These are phyloP conservation scores for Chironomus striatipennis DNA, from an alignment of 1,140 invertebrate genomes.

Conservation along the genomic window DNA sequence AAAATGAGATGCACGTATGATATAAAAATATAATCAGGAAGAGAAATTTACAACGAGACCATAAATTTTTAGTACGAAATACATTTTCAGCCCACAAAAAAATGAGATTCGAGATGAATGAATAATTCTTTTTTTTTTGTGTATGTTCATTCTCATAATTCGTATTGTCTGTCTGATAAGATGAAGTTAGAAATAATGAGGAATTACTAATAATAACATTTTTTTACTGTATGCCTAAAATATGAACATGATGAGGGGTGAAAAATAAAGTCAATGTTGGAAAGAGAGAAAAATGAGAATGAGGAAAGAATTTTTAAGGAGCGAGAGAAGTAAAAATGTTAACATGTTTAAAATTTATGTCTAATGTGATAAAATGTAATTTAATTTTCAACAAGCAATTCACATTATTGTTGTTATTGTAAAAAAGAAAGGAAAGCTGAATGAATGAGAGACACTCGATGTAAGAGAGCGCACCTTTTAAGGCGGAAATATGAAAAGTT, in stretches of 20 bases:
- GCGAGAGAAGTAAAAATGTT: not conserved
- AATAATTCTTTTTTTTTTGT: no score
- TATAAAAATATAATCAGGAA: no score
- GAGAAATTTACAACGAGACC: no score
- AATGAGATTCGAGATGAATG: no score
- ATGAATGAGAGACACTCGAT: not conserved
- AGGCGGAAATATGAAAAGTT: constrained; percentile 7
- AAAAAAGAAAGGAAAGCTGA: not conserved
- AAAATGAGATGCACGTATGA: no score
- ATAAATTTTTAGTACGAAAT: no score
- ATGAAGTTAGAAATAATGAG: no score
- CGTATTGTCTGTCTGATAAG: no score
- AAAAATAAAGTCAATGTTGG: not conserved
- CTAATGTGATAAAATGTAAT: constrained; percentile 14
- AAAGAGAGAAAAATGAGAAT: not conserved
- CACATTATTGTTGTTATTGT: not conserved
- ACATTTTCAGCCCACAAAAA: no score
- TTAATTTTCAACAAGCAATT: constrained; percentile 5
- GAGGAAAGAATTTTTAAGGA: not conserved
- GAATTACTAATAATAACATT: no score
- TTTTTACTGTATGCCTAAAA: no score
- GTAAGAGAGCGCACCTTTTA: not conserved
- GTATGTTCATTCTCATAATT: no score
- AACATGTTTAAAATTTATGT: constrained; percentile 15
- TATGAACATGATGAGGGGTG: not conserved